These are phyloP conservation scores for Poliocrania exsul DNA, from an alignment of 2,797 vertebrate species.

Conservation along the genomic window DNA sequence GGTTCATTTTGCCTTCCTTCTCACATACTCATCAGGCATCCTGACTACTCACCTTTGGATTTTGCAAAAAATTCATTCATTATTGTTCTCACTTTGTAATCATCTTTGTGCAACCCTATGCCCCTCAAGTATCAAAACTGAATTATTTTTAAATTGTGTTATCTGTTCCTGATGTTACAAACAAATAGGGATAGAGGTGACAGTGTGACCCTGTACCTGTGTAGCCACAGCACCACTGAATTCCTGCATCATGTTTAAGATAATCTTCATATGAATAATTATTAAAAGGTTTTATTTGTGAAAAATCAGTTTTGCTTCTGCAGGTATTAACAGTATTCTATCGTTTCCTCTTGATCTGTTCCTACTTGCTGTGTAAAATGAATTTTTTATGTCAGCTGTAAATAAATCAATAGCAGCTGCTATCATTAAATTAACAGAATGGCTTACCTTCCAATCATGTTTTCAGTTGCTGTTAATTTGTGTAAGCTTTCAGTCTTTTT, in stretches of 20 bases:
- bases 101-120: background rate
- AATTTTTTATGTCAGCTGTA: constrained; percentile 40
- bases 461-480: constrained; percentile 68
- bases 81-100: background rate
- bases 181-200: background rate
- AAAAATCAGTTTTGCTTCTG: constrained; percentile 49
- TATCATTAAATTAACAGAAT: constrained; percentile 40
- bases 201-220: background rate
- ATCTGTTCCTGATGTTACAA: background rate
- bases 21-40: background rate
- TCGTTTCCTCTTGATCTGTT: constrained; percentile 3
- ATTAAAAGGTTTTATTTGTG: constrained; percentile 4
- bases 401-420: constrained; percentile 58
- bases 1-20: background rate
- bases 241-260: background rate
- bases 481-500: constrained; percentile 22
- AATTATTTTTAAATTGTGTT: background rate
- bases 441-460: constrained; percentile 55
- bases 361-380: constrained; percentile 44
- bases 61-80: background rate
- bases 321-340: constrained; percentile 22
- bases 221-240: background rate
- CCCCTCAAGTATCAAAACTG: background rate
- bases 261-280: background rate
- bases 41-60: background rate